phyloP scores from a whole-genome alignment of 2,113 vertebrate species.

The Galeopterus variegatus region DNA sequence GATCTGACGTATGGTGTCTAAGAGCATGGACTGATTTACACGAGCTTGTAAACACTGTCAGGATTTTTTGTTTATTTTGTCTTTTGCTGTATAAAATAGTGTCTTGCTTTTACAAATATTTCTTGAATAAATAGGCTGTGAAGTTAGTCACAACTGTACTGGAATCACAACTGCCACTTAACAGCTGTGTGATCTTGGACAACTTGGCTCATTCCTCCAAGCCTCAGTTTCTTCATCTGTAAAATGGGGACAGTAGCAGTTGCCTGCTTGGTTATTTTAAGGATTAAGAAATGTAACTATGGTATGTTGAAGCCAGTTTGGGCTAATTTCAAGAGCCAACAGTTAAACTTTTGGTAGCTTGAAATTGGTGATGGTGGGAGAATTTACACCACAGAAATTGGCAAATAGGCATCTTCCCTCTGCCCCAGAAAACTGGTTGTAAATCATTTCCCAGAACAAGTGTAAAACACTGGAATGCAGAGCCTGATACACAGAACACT shows the following conservation, averaged over 20 bases:
- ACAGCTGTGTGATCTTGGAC: background rate
- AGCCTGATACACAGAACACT: fast-evolving
- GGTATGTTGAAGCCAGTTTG: background rate
- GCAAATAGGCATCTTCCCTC: background rate
- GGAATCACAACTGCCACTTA: background rate
- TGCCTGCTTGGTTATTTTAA: background rate
- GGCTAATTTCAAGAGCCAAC: background rate
- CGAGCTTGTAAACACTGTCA: background rate
- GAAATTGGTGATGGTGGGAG: background rate
- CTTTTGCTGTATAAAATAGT: background rate
- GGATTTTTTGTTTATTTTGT: background rate
- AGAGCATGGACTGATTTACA: background rate
- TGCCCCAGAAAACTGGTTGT: background rate
- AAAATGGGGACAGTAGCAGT: background rate
- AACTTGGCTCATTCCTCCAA: background rate
- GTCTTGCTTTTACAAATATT: background rate
- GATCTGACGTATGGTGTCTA: background rate
- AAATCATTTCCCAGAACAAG: background rate
- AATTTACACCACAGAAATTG: background rate
- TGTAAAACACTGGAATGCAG: fast-evolving
- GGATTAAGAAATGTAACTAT: background rate
- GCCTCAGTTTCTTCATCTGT: background rate
- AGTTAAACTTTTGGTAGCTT: background rate
- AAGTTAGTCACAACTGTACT: background rate
- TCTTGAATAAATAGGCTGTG: background rate